Evolutionary conservation across 2,113 vertebrate genomes (phyloP).

Genomic region (Gambusia affinis): DNA sequence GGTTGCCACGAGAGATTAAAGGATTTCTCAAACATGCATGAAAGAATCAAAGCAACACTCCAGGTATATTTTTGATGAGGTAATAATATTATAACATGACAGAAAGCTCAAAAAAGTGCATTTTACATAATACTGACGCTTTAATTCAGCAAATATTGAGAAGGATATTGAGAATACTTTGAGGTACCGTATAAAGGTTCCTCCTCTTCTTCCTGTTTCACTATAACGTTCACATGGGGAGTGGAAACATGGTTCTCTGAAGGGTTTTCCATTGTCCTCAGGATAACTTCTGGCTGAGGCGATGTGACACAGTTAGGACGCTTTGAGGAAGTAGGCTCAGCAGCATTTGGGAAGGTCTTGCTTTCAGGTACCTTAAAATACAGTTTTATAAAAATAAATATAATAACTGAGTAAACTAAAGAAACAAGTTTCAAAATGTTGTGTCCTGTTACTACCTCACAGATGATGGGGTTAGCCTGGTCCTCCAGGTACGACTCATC

Average conservation of each 20-base stretch:
- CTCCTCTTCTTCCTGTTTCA: constrained; percentile 74
- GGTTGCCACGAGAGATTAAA: too few species aligned
- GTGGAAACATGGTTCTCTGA: constrained; percentile 11
- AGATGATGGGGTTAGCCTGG: neutral
- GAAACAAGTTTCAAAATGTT: neutral
- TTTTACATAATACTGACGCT: too few species aligned
- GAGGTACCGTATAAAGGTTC: constrained; percentile 64
- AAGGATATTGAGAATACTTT: neutral
- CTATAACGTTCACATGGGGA: constrained; percentile 62
- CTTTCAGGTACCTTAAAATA: constrained; percentile 34
- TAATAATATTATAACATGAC: too few species aligned
- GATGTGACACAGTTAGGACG: constrained; percentile 24
- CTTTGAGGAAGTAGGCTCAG: constrained; percentile 15
- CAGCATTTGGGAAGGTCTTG: constrained; percentile 9
- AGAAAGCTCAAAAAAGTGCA: too few species aligned
- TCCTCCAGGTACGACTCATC: constrained; percentile 34
- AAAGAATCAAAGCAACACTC: too few species aligned
- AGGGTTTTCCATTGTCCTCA: neutral
- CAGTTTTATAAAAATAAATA: neutral
- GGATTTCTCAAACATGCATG: too few species aligned
- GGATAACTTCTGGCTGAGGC: constrained; percentile 12
- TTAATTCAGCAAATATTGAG: neutral
- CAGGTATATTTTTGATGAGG: too few species aligned
- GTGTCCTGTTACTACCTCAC: constrained; percentile 39
- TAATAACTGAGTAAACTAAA: neutral